Percentiles rank a stretch among this genome's conserved stretches.
Evolutionary conservation across 2,113 vertebrate genomes (phyloP).

Genomic region (Perccottus glenii): DNA sequence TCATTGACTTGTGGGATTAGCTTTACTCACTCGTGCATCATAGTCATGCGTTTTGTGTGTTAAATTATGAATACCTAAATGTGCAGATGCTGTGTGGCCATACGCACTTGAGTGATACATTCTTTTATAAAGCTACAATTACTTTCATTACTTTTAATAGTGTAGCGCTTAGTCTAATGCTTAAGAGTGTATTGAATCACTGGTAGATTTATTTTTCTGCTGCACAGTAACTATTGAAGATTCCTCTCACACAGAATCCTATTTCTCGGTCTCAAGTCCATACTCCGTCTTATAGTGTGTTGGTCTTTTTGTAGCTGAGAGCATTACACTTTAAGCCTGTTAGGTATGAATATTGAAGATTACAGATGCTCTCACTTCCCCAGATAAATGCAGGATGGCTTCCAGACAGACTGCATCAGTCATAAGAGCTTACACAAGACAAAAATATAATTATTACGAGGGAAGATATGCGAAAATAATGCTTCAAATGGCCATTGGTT

Average conservation of each 20-base stretch:
- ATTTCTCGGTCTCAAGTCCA: constrained; percentile 40
- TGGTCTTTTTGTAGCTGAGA: constrained; percentile 50
- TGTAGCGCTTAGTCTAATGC: constrained; percentile 20
- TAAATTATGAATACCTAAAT: constrained; percentile 50
- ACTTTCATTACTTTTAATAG: constrained; percentile 14
- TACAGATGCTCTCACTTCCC: constrained; percentile 19
- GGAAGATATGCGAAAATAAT: neutral
- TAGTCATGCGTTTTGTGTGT: constrained; percentile 36
- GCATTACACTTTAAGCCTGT: constrained; percentile 61
- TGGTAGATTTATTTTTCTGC: constrained; percentile 46
- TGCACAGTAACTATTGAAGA: constrained; percentile 49
- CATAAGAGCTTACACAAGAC: constrained; percentile 15
- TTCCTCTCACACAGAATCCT: constrained; percentile 42
- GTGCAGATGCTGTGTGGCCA: constrained; percentile 1
- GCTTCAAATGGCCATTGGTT: constrained; percentile 12
- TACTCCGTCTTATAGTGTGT: constrained; percentile 29
- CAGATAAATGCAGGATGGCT: constrained; percentile 28
- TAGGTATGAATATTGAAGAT: constrained; percentile 60
- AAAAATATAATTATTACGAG: constrained; percentile 7
- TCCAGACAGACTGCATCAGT: constrained; percentile 21
- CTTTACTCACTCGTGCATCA: constrained; percentile 43
- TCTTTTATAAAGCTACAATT: constrained; percentile 27
- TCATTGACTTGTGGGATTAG: constrained; percentile 19
- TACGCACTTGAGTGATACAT: constrained; percentile 20
- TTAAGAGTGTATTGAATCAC: constrained; percentile 43